Percentiles rank a stretch among this genome's conserved stretches.
These are phyloP conservation scores for Pipra filicauda DNA, from an alignment of 2,113 vertebrate genomes.

Conservation along the genomic window DNA sequence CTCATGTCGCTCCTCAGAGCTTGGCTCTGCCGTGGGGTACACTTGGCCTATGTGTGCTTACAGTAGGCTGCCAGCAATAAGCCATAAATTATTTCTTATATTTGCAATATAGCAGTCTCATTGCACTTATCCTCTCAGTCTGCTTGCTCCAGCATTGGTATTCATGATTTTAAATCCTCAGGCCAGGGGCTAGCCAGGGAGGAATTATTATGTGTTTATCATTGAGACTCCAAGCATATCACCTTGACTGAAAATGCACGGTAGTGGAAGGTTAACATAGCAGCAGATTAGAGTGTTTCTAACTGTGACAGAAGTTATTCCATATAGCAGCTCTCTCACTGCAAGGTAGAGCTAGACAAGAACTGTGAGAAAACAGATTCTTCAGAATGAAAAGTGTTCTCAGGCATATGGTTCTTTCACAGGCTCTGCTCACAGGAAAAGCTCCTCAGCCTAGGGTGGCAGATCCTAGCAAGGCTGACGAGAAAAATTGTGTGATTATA, in stretches of 20 bases:
- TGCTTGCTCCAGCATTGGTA: neutral
- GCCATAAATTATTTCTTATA: neutral
- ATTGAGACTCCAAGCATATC: neutral
- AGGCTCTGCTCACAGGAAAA: neutral
- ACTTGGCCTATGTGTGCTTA: neutral
- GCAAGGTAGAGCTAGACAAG: neutral
- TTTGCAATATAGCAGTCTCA: neutral
- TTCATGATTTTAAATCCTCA: neutral
- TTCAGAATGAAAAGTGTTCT: neutral
- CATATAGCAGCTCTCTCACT: neutral
- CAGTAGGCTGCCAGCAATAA: neutral
- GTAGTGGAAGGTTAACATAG: neutral
- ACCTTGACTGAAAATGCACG: neutral
- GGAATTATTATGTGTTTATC: neutral
- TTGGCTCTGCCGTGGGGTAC: neutral
- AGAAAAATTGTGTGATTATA: rapidly evolving
- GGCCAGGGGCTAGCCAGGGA: neutral
- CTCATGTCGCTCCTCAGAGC: neutral
- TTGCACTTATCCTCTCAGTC: neutral
- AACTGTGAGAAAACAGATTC: neutral
- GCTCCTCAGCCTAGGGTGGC: neutral
- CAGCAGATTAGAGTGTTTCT: neutral
- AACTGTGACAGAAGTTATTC: neutral
- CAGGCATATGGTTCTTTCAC: neutral
- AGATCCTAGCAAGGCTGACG: neutral